These are phyloP conservation scores for Solea solea DNA, from an alignment of 2,113 vertebrate genomes.

Conservation along the genomic window DNA sequence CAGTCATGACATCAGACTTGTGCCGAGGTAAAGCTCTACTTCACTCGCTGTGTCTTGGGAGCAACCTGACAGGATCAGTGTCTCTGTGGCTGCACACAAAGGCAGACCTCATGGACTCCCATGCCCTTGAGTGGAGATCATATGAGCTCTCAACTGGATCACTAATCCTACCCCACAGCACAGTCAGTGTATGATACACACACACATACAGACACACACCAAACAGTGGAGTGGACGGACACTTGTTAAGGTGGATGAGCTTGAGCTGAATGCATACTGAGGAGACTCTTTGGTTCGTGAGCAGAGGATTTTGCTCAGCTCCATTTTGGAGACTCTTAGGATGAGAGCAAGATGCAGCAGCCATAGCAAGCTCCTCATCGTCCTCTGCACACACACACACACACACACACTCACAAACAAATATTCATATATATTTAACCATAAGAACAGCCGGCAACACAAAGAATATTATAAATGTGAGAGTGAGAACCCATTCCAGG, in stretches of 20 bases:
- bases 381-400: slow-evolving; percentile 17
- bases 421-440: slow-evolving; percentile 52
- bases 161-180: slow-evolving; percentile 59
- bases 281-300: slow-evolving; percentile 27
- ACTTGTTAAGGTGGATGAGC: slow-evolving; percentile 38
- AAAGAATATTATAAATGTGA: slow-evolving; percentile 29
- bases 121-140: slow-evolving; percentile 74
- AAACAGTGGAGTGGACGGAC: slow-evolving; percentile 23
- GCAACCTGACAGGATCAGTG: slow-evolving; percentile 70
- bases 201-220: slow-evolving; percentile 16
- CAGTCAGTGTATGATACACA: slow-evolving; percentile 23
- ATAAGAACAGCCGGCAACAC: slow-evolving; percentile 24
- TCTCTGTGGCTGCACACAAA: slow-evolving; percentile 71
- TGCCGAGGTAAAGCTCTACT: slow-evolving; percentile 35
- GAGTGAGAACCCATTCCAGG: slow-evolving; percentile 10
- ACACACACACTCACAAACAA: slow-evolving; percentile 21
- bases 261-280: slow-evolving; percentile 26
- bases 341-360: slow-evolving; percentile 37
- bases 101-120: slow-evolving; percentile 47
- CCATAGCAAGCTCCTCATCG: slow-evolving; percentile 44
- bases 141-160: slow-evolving; percentile 64
- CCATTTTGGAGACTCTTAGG: slow-evolving; percentile 53
- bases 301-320: slow-evolving; percentile 42
- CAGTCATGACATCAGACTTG: slow-evolving; percentile 39
- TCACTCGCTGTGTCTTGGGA: slow-evolving; percentile 61